These are phyloP conservation scores for Drosophila orosa DNA, from an alignment of 1,140 invertebrate species.

Conservation along the genomic window DNA sequence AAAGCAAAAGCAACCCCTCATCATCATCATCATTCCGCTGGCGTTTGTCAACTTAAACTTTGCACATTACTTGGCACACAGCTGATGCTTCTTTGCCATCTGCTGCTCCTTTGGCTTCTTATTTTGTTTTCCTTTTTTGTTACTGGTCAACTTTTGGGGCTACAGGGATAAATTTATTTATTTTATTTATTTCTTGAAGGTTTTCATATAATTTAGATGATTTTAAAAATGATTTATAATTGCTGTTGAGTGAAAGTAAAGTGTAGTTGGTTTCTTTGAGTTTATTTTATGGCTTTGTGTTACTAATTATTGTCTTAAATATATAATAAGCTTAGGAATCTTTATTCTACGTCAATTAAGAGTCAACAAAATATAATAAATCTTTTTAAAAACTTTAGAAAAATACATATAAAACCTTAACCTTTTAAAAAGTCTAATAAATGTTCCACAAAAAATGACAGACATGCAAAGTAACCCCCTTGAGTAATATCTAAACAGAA, in stretches of 20 bases:
- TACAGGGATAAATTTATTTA: constrained; percentile 1
- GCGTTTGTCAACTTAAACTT: constrained; percentile 46
- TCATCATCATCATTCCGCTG: constrained; percentile 30
- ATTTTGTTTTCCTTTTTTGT: neutral
- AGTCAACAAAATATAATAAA: neutral
- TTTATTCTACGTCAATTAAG: neutral
- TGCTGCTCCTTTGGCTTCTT: constrained; percentile 1
- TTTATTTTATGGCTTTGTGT: neutral
- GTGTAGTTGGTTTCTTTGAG: neutral
- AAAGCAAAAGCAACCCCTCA: neutral
- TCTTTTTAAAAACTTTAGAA: no score
- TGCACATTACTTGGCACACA: constrained; percentile 38
- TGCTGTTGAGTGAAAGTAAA: neutral
- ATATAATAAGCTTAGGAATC: neutral
- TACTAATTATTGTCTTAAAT: neutral
- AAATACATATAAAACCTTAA: neutral
- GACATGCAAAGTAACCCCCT: constrained; percentile 12
- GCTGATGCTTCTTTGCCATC: constrained; percentile 22
- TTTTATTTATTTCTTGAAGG: neutral
- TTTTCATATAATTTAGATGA: neutral
- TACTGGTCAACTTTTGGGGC: constrained; percentile 14
- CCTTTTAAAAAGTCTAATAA: neutral
- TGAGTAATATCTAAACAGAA: constrained; percentile 1
- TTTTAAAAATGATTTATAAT: neutral
- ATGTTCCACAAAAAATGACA: neutral